Evolutionary conservation across 2,888 invertebrate genomes (phyloP).

Genomic region (Mythimna ferrago): DNA sequence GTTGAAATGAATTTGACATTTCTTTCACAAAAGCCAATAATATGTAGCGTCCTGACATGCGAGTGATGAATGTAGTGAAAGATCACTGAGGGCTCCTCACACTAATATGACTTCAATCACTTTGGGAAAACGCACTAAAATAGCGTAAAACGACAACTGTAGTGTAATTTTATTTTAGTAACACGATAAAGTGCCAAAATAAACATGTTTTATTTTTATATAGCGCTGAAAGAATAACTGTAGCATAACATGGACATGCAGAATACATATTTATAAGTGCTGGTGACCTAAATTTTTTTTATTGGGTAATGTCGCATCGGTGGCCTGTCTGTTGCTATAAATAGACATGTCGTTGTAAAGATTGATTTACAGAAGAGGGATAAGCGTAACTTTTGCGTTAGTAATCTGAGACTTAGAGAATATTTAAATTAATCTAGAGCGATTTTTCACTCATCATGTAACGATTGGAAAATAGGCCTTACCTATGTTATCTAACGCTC

Average conservation of each 20-base stretch:
- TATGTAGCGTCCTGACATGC: slow-evolving; percentile 27
- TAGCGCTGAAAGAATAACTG: slow-evolving; percentile 49
- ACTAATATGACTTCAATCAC: slow-evolving; percentile 47
- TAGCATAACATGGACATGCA: slow-evolving; percentile 48
- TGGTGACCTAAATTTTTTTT: slow-evolving; percentile 46
- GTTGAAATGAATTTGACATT: slow-evolving; percentile 13
- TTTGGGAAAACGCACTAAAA: slow-evolving; percentile 40
- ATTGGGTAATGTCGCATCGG: slow-evolving; percentile 35
- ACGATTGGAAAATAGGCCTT: too few relatives aligned
- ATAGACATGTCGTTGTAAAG: slow-evolving; percentile 6
- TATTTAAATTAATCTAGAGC: too few relatives aligned
- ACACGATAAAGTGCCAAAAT: slow-evolving; percentile 66
- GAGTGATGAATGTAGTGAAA: slow-evolving; percentile 48
- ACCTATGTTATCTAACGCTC: too few relatives aligned
- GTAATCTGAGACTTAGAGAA: not conserved
- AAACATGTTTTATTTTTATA: slow-evolving; percentile 68
- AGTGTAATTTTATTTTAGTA: slow-evolving; percentile 56
- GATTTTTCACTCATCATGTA: too few relatives aligned
- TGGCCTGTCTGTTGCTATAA: slow-evolving; percentile 6
- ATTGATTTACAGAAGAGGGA: slow-evolving; percentile 11
- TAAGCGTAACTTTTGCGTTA: not conserved
- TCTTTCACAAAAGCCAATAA: slow-evolving; percentile 44
- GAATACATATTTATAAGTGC: slow-evolving; percentile 34
- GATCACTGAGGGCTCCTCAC: slow-evolving; percentile 24
- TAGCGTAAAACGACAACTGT: slow-evolving; percentile 53